Evolutionary conservation across 2,888 invertebrate species (phyloP).

Genomic region (Diloba caeruleocephala): DNA sequence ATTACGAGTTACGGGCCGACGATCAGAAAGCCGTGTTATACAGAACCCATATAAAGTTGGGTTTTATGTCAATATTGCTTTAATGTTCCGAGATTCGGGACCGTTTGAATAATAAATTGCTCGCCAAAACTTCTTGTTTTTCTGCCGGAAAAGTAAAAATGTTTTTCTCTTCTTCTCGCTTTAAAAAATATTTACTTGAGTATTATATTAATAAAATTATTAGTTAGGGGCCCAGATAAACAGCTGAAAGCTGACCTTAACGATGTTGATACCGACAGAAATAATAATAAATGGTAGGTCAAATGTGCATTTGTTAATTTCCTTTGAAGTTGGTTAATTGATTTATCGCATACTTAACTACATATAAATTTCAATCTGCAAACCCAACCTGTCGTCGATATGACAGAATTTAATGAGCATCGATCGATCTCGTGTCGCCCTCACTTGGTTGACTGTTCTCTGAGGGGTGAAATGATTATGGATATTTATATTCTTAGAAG

Average conservation of each 20-base stretch:
- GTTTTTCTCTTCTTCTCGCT: constrained; percentile 1
- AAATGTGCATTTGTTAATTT: no score
- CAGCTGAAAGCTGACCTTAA: no score
- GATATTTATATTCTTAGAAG: no score
- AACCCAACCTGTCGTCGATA: constrained; percentile 10
- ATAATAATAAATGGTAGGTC: no score
- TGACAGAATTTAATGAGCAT: constrained; percentile 14
- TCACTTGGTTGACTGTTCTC: neutral
- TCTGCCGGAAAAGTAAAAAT: constrained; percentile 19
- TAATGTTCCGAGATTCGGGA: constrained; percentile 39
- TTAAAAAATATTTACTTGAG: no score
- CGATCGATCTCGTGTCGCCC: constrained; percentile 5
- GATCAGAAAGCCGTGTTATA: neutral
- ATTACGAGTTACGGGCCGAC: constrained; percentile 6
- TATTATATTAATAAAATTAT: no score
- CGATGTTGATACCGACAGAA: no score
- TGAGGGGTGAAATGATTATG: neutral
- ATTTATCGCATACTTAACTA: no score
- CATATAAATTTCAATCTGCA: constrained; percentile 5
- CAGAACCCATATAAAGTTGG: constrained; percentile 25
- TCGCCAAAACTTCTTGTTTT: constrained; percentile 31
- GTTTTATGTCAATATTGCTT: constrained; percentile 53
- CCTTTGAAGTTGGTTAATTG: no score
- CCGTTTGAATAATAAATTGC: constrained; percentile 49
- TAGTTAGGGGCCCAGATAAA: no score